Evolutionary conservation across 2,888 invertebrate genomes (phyloP), one percentile per base, ranked within the genome.

Genomic region (Ornithoptera alexandrae): DNA sequence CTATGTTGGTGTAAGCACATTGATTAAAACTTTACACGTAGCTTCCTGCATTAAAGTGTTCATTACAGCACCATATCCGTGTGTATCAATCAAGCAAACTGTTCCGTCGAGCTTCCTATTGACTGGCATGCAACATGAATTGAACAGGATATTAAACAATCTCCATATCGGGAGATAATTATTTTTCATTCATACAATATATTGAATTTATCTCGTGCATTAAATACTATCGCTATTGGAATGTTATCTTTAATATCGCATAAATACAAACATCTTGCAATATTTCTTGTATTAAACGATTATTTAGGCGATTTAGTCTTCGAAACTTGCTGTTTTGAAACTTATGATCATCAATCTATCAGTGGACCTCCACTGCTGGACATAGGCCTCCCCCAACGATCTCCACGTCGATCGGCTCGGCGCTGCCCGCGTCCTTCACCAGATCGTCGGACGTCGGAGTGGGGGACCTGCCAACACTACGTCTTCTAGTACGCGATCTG

Each of bases 121-220:
- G 62, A 70, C 66, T 63, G 20, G 62, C 50, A 63, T 68, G 58
- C 65, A 69, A 65, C 65, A 62, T 62, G 58, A 59, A 72, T 71
- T 70, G 65, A 66, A 76, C 75, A 79, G 85, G 83, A 87, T 86
- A 85, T 86, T 82, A 83, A 81, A 83, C 84, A 84, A 86, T 85
- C 84, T 85, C 83, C 82, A 81, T 72, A 72, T 74, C 72, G 75
- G 76, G 74, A 72, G 75, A 77, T 83, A 82, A 84, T 83, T 81
- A 69, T 65, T 65, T 50, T 36, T 10, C 57, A 57, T 62, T 69
- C 42, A 46, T 10, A 39, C 39, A 63, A 36, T 63, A 63, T 68
- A 72, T 72, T 67, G 42, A 58, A 30, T 36, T n/a, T 46, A 68
- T 36, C 10, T 24, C 18, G 30, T 24, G 36, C 58, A 68, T 62